Evolutionary conservation across 2,113 vertebrate genomes (phyloP), one percentile per base, ranked within the genome.

Genomic region (Oreotrochilus melanogaster): DNA sequence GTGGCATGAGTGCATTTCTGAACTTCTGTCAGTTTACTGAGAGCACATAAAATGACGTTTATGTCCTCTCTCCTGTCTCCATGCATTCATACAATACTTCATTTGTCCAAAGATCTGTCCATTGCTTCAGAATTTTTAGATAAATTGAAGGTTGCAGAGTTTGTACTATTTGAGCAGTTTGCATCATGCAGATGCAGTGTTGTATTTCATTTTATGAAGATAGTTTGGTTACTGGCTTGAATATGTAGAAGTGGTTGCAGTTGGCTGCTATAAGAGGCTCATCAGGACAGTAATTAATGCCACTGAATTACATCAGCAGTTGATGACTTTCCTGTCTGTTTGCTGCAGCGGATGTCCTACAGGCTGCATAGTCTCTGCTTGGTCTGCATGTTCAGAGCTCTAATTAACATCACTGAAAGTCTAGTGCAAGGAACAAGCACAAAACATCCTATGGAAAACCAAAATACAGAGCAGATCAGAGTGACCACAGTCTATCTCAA

Each of bases 91-190:
- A 82, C 66, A 82, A 73, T 86, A 78, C 54, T 61, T 89, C 66
- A 60, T 89, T 91, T 91, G 56, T 82, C 45, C 85, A 82, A 93
- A 82, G 66, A 54, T 50, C 45, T 78, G 27, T 58, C 64, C 53
- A 8, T 88, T 81, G 24, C 39, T 78, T 86, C 28, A 58, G 62
- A 91, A 81, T 71, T 35, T 90, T 80, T 65, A 82, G 71, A 56
- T 54, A 50, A 73, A 73, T 89, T 70, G 82, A 66, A 82, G 60
- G 80, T 91, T 86, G 71, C 50, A 86, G 92, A 86, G 43, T 69
- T 88, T 67, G 54, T 92, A 78, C 76, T 82, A 64, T 61, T 86
- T 92, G 39, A 92, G 85, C 51, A 56, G 21, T 86, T 95, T 69
- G 48, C 31, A 51, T 53, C 57, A 21, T 3, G 24, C 92, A 78